These are phyloP conservation scores for Heteractis magnifica DNA, from an alignment of 92 coral and sea anemone species.

Conservation along the genomic window DNA sequence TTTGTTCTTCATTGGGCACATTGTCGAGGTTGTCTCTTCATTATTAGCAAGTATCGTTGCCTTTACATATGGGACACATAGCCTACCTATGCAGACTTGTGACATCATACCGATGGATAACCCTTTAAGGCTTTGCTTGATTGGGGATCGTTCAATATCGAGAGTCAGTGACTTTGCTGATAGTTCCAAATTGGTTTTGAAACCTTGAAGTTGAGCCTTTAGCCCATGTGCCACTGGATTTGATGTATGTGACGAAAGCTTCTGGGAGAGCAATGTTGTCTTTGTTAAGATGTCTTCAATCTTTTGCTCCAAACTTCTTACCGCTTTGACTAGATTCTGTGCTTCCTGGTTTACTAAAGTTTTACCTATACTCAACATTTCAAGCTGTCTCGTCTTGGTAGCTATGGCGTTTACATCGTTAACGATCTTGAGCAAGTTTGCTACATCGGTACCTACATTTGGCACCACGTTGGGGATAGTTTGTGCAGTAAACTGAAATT, in stretches of 20 bases:
- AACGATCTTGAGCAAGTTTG: background rate
- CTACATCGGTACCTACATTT: background rate
- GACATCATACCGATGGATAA: conserved; percentile 13
- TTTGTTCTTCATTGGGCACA: background rate
- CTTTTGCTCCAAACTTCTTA: background rate
- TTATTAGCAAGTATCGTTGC: background rate
- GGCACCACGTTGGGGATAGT: conserved; percentile 18
- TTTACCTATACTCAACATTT: background rate
- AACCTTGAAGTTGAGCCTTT: background rate
- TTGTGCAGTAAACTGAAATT: background rate
- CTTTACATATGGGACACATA: conserved; percentile 27
- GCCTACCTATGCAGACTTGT: conserved; percentile 23
- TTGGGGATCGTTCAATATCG: conserved; percentile 17
- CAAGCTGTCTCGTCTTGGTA: background rate
- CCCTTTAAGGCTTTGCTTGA: conserved; percentile 24
- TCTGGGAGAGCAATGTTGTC: background rate
- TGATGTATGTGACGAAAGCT: conserved; percentile 1
- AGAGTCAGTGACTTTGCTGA: conserved; percentile 1
- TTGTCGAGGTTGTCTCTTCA: background rate
- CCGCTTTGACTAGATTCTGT: background rate
- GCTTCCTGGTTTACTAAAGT: background rate
- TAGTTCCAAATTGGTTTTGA: background rate
- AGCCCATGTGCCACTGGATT: background rate
- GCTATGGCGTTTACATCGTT: conserved; percentile 1
- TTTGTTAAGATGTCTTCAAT: background rate